Conservation (phyloP, 2,113 vertebrate species). For the Scytalopus superciliaris region DNA sequence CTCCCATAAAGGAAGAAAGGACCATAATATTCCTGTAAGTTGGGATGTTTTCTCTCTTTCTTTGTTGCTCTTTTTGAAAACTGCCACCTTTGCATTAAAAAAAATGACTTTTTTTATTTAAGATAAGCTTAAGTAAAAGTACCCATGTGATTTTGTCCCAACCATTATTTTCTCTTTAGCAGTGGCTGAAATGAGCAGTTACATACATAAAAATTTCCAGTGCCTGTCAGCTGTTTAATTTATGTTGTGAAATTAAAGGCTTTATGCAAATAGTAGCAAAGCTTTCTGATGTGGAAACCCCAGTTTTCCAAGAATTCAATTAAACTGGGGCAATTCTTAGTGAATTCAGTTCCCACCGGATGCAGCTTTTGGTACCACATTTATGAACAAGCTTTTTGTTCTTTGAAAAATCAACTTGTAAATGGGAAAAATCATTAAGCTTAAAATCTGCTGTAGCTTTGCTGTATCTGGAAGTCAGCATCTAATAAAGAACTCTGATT, state of each 20-base stretch:
- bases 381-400: background rate
- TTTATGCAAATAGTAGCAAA: background rate
- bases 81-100: background rate
- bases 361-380: background rate
- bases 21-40: constrained; percentile 97
- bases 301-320: background rate
- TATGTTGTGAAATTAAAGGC: background rate
- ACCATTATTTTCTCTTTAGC: background rate
- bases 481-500: background rate
- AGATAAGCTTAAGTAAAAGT: background rate
- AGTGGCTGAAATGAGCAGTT: background rate
- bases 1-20: constrained; percentile 97
- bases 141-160: background rate
- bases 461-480: background rate
- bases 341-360: background rate
- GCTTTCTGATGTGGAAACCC: background rate
- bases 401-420: background rate
- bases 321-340: background rate
- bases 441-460: background rate
- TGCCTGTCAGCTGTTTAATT: background rate
- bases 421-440: background rate
- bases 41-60: background rate
- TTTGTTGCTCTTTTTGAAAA: background rate
- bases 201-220: background rate
- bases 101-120: background rate